phyloP scores from a whole-genome alignment of 2,113 vertebrate genomes.

The Desmodus rotundus region DNA sequence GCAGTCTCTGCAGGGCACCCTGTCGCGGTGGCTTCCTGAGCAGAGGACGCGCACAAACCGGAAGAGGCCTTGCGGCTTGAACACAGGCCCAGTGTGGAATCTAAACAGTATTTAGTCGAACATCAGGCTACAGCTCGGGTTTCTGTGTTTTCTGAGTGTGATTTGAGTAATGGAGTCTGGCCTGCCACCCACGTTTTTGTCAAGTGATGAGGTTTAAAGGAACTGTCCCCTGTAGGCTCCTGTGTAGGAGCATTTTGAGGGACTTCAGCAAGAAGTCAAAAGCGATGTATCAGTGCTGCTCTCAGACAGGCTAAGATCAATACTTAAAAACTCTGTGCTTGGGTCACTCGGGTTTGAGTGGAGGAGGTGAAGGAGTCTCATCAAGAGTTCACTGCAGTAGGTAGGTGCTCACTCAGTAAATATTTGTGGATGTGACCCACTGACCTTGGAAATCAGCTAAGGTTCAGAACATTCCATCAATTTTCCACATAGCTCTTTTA shows the following conservation, averaged over 20 bases:
- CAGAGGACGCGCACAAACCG: neutral
- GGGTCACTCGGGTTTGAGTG: neutral
- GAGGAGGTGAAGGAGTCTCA: neutral
- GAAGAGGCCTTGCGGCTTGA: neutral
- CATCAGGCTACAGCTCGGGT: slow-evolving; percentile 48
- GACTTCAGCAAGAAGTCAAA: neutral
- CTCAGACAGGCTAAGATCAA: neutral
- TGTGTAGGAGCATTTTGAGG: neutral
- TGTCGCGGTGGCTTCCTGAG: neutral
- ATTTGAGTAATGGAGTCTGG: slow-evolving; percentile 5
- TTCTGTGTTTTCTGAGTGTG: slow-evolving; percentile 52
- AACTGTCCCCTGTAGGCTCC: neutral
- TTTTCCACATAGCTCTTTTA: neutral
- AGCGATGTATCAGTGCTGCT: neutral
- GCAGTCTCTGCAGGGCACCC: neutral
- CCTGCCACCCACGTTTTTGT: slow-evolving; percentile 32
- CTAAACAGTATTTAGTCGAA: slow-evolving; percentile 12
- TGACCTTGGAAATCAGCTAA: neutral
- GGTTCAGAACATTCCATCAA: neutral
- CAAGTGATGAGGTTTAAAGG: neutral
- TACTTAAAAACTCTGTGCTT: too few species aligned
- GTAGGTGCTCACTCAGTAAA: neutral
- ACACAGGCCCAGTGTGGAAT: neutral
- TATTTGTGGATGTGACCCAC: neutral
- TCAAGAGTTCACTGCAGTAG: neutral